Base-by-base conservation (phyloP, 2,888 invertebrate genomes). In the Ferdinandea cuprea region DNA sequence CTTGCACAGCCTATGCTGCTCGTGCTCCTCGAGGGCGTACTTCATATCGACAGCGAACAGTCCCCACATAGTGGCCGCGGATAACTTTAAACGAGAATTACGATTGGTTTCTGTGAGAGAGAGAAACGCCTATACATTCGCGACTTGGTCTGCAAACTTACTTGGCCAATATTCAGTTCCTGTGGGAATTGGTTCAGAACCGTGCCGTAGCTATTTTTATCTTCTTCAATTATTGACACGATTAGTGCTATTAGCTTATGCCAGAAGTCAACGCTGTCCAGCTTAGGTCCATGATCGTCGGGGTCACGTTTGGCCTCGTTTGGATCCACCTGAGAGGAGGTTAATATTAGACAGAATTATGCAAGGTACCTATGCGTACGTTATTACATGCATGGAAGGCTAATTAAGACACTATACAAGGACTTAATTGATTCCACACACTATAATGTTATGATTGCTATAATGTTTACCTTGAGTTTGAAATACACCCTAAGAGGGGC, bases 141-240 rank as follows among this genome's bases (percentile, higher is more conserved):
- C 25, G 25, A 25, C 25, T n/a, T n/a, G n/a, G n/a, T n/a, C 25
- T 25, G 25, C 25, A 25, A 2, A 85, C 86, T 68, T 92, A 96
- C 96, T 93, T 96, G 96, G 87, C 99, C 99, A 90, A 99, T 98
- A 92, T 99, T 99, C 79, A 99, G 93, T 91, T 99, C 99, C 91
- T 99, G 98, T 0, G 99, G 99, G 91, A 99, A 99, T 92, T 99
- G 99, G 92, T 99, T 99, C 74, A 99, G 93, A 50, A 99, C 99
- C 8, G 98, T 97, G 21, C 98, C 98, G 90, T 99, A 99, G 91
- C 97, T 98, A 89, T 98, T 99, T 89, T 96, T 96, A 91, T 99
- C 99, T 91, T 99, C 99, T 91, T 99, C 99, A 89, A 99, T 98
- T 80, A 99, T 99, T 84, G 99, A 98, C 65, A 98, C 98, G 86